Percentiles rank a stretch among this genome's conserved stretches.
phyloP scores from a whole-genome alignment of 2,113 vertebrate genomes.

The Dascyllus trimaculatus region DNA sequence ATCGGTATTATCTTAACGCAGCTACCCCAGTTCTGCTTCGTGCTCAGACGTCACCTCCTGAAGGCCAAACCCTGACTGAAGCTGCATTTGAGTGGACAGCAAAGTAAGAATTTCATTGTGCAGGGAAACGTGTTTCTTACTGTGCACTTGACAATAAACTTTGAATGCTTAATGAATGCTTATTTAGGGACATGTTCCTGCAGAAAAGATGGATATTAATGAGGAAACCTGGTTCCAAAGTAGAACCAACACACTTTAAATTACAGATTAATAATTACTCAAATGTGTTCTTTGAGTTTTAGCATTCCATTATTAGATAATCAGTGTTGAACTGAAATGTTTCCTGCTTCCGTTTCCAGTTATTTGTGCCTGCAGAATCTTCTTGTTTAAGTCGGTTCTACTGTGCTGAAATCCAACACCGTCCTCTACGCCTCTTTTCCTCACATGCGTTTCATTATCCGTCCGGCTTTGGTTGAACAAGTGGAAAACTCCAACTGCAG shows the following conservation, averaged over 20 bases:
- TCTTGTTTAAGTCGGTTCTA: conserved; percentile 57
- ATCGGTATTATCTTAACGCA: conserved; percentile 45
- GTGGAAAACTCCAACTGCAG: conserved; percentile 45
- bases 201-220: conserved; percentile 18
- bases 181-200: background rate
- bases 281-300: no score
- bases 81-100: no score
- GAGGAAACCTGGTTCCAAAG: background rate
- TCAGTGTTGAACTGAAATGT: no score
- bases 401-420: conserved; percentile 64
- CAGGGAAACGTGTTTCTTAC: no score
- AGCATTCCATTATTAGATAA: no score
- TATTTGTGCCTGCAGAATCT: conserved; percentile 57
- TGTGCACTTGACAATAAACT: no score
- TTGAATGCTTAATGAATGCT: no score
- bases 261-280: conserved; percentile 12
- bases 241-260: background rate
- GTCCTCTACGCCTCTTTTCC: conserved; percentile 21
- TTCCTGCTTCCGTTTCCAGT: conserved; percentile 22
- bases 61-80: background rate
- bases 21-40: conserved; percentile 30
- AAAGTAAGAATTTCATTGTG: no score
- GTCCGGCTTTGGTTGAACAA: conserved; percentile 45
- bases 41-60: conserved; percentile 14
- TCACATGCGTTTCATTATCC: conserved; percentile 67